Evolutionary conservation across 2,888 invertebrate species (phyloP), one percentile per base, ranked within the genome.

Genomic region (Rhopalosiphum nymphaeae): DNA sequence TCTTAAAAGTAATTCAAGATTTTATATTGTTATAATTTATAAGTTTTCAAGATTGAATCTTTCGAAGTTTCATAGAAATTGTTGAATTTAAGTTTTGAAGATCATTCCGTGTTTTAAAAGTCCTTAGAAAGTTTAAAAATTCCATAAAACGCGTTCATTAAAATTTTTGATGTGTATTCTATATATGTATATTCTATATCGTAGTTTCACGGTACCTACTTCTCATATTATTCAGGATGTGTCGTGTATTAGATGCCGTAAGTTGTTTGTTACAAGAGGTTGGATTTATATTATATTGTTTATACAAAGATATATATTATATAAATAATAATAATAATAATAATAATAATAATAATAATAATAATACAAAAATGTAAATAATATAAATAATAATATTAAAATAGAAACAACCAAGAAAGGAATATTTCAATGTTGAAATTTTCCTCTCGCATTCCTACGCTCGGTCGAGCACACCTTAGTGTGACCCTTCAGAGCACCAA

Each of bases 361-460:
- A 87, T 10, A 53, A 53, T 53, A 53, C 21, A 25, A 29, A 53
- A 56, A 92, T 5, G 53, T 10, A 86, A 92, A 46, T 46, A 87
- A 61, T 92, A 49, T 29, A 46, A 49, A n/a, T 29, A 53, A 57
- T 57, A 91, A 57, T 44, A 57, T 26, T 56, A 46, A 61, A 61
- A 46, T 16, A 87, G 36, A 4, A 61, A 92, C 87, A 46, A 53
- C 49, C 49, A 92, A 57, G 46, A 67, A 92, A 36, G 78, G 53
- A 93, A 89, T 93, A 89, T 93, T 93, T 93, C 89, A 93, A 89
- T 78, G 93, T 89, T 93, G 88, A 88, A 78, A 93, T 93, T 56
- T n/a, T 88, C 26, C 26, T 42, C n/a, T 89, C n/a, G 36, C 89
- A 85, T 93, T 89, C 89, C 78, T 93, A 84, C 85, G 44, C 44